Evolutionary conservation across 2,797 vertebrate genomes (phyloP), one percentile per base, ranked within the genome.

Genomic region (Heteromormyrus szaboi): DNA sequence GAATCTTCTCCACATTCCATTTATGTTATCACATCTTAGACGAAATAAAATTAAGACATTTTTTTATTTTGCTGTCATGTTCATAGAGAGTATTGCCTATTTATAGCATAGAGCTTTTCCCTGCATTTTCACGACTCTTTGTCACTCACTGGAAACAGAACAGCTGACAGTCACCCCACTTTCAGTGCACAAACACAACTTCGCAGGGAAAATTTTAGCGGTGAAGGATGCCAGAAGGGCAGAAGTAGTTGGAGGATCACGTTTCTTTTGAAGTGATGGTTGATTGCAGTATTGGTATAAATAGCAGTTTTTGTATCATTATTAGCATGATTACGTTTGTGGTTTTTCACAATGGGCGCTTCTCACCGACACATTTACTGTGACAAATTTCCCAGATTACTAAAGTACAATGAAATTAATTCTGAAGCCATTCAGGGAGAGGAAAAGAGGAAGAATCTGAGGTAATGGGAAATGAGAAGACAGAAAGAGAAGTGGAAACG

Each of bases 341-440:
- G 33, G 68, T 76, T 41, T 76, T 17, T 37, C 25, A 68, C 29
- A 68, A 68, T 14, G 11, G 25, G 25, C 29, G 4, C 29, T 68
- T 68, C 25, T 68, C 65, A 79, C 37, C 2, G 17, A 79, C 11
- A 79, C 37, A 19, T 79, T n/a, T 12, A 79, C 72, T 29, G 17
- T 44, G 72, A 44, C 33, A 44, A 7, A 79, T 44, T 19, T n/a
- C 33, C 72, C 72, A 41, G 37, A 41, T 85, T 33, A 85, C 1
- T 84, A 84, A 84, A 84, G 81, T 2, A 50, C 81, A 85, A 85
- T 29, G 46, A 50, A 79, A 79, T 44, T n/a, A 44, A 79, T n/a
- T 79, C 19, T 19, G 72, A 44, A 41, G 72, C 37, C 33, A 79
- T 44, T 79, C 37, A 9, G 17, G 44, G 33, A 79, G 33, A 79